These are phyloP conservation scores for Drosophila bifasciata DNA, from an alignment of 1,140 invertebrate genomes.

Conservation along the genomic window DNA sequence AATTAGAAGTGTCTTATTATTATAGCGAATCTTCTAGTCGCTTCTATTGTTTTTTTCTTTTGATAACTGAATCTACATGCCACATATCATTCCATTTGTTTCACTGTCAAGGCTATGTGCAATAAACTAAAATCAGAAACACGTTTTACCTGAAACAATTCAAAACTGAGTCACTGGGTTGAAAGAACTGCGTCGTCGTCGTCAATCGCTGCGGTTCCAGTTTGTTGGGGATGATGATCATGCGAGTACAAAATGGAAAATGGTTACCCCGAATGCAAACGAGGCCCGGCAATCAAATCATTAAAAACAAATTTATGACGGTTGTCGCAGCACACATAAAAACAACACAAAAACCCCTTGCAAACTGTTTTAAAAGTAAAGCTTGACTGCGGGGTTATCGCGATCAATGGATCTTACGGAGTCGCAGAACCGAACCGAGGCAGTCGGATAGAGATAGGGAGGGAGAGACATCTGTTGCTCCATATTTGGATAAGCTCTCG, in stretches of 20 bases:
- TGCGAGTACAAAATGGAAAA: conserved; percentile 25
- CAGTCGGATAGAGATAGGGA: not conserved
- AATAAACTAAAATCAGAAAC: conserved; percentile 29
- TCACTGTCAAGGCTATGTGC: conserved; percentile 48
- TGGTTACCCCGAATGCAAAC: not conserved
- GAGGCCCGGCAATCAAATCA: conserved; percentile 34
- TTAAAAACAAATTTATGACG: conserved; percentile 43
- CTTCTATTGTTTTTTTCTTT: conserved; percentile 2
- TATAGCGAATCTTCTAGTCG: not conserved
- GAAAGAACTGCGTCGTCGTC: conserved; percentile 36
- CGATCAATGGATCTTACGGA: conserved; percentile 37
- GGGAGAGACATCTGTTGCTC: conserved; percentile 26
- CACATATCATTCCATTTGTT: conserved; percentile 42
- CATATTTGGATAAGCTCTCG: conserved; percentile 30
- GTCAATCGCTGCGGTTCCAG: too few relatives aligned
- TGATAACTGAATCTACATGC: conserved; percentile 49
- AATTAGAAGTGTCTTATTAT: too few relatives aligned
- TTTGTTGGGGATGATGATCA: conserved; percentile 34
- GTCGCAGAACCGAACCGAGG: too few relatives aligned
- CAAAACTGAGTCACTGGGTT: conserved; percentile 56
- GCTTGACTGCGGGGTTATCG: conserved; percentile 17
- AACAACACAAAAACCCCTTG: conserved; percentile 18
- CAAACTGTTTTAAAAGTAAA: conserved; percentile 38
- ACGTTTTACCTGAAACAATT: conserved; percentile 51
- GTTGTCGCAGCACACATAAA: conserved; percentile 1